Evolutionary conservation across 2,113 vertebrate genomes (phyloP).

Genomic region (Vulpes vulpes): DNA sequence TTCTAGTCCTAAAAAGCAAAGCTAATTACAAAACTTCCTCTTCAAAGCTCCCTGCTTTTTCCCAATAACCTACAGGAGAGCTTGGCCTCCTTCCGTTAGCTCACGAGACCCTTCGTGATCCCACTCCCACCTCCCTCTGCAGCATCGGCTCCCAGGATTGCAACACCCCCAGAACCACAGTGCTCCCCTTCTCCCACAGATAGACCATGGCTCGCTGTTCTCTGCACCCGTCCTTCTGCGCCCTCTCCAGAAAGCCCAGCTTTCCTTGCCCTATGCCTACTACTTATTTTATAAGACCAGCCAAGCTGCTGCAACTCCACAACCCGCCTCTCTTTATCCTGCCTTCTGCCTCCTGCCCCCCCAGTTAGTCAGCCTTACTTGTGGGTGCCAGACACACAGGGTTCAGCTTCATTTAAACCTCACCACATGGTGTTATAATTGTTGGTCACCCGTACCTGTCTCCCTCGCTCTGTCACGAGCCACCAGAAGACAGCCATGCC

Average conservation of each 20-base stretch:
- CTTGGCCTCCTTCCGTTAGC: neutral
- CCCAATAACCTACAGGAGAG: neutral
- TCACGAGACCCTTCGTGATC: neutral
- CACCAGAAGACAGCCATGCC: neutral
- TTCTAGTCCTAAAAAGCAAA: neutral
- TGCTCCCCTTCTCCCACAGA: neutral
- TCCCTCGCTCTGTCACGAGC: neutral
- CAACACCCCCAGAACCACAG: no score
- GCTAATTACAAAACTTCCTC: neutral
- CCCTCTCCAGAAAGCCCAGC: no score
- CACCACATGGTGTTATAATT: fast-evolving
- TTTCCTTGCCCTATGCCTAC: neutral
- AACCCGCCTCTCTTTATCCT: neutral
- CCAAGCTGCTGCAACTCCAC: neutral
- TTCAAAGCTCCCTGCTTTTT: neutral
- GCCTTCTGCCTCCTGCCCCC: neutral
- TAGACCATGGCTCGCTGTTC: no score
- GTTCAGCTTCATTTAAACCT: neutral
- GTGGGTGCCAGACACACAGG: neutral
- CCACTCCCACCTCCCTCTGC: neutral
- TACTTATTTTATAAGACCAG: neutral
- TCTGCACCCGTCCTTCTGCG: neutral
- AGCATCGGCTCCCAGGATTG: neutral
- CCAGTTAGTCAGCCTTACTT: neutral
- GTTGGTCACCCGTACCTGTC: neutral